Evolutionary conservation across 2,113 vertebrate genomes (phyloP), one percentile per base, ranked within the genome.

Genomic region (Dicrurus megarhynchus): DNA sequence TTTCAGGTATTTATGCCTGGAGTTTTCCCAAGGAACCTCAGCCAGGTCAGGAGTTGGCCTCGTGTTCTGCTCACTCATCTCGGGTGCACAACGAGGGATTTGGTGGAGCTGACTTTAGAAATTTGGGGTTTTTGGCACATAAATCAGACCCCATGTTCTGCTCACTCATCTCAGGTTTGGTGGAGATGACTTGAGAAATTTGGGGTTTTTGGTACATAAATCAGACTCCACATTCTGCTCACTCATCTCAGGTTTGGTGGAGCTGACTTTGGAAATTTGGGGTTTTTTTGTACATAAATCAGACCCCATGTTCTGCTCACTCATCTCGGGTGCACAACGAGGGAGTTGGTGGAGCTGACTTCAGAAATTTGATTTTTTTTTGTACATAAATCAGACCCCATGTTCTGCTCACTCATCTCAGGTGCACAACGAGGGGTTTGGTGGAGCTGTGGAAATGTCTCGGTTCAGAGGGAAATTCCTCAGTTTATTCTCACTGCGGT

Each of bases 31-130:
- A 46, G 44, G 59, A 47, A 6, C 23, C 42, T n/a, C 1, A 2
- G 53, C 24, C 5, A 3, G 50, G 42, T 27, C 39, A 47, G 33
- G 20, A 41, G 10, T 15, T 28, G 33, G 11, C 3, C 6, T 13
- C 19, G 18, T 10, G 26, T 14, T 68, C 50, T 42, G 6, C 35
- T 83, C 5, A 3, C 49, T 61, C 2, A 1, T 4, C 37, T 49
- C 24, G 10, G 13, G 42, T 7, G 15, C 20, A 26, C 10, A 35
- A 14, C 0, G 3, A 70, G 16, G 5, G 6, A 9, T 42, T 60
- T 30, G 13, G 22, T 49, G 30, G 7, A 20, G 18, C 21, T 67
- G 49, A 60, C 21, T 26, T 55, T 7, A 37, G 7, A 46, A 59
- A 57, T 5, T 4, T 47, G 16, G 16, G 9, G 12, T n/a, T n/a